Conservation (phyloP, 2,888 invertebrate species). For the Diplolepis rosae region DNA sequence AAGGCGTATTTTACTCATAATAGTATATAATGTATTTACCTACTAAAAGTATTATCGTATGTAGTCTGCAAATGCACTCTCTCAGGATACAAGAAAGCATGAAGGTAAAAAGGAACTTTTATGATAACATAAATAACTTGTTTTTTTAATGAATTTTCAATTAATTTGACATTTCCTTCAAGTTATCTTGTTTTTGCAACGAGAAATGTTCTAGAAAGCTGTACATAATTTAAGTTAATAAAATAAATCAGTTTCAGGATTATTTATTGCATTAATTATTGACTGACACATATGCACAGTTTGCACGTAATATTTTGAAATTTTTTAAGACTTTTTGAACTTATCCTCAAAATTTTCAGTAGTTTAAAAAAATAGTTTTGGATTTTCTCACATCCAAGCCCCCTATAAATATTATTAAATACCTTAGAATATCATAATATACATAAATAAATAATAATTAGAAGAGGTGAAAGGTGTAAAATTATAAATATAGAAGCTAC, state of each 20-base stretch:
- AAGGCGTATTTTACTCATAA: not conserved
- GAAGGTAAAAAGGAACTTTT: not conserved
- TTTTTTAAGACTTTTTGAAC: too few species aligned
- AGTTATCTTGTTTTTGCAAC: not conserved
- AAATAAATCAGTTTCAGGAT: not conserved
- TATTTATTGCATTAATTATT: not conserved
- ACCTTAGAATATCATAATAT: too few species aligned
- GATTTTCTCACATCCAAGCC: too few species aligned
- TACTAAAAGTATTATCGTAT: conserved; percentile 13
- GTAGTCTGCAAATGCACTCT: conserved; percentile 8
- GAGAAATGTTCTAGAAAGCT: not conserved
- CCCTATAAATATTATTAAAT: too few species aligned
- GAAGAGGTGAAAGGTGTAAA: too few species aligned
- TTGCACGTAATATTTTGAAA: not conserved
- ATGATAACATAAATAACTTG: not conserved
- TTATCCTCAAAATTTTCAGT: too few species aligned
- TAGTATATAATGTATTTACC: conserved; percentile 11
- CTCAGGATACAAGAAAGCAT: not conserved
- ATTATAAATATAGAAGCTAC: too few species aligned
- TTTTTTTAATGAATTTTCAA: not conserved
- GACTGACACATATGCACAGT: not conserved
- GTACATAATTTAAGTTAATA: not conserved
- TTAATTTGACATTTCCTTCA: not conserved
- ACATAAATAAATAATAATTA: too few species aligned
- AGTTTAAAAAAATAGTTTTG: too few species aligned